Evolutionary conservation across 2,113 vertebrate genomes (phyloP), one percentile per base, ranked within the genome.

Genomic region (Columba livia): DNA sequence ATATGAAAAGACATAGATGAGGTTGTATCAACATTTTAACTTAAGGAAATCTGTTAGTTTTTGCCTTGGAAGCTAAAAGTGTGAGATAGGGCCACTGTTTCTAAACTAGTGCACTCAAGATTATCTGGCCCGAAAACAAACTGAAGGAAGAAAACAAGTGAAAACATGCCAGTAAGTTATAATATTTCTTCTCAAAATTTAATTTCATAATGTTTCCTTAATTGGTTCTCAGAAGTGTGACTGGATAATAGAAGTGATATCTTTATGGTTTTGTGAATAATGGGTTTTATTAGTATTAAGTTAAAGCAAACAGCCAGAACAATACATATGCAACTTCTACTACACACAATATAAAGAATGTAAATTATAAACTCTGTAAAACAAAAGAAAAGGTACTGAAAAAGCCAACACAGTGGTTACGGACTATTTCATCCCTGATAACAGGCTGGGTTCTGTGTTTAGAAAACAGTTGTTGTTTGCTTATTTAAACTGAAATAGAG

Each of bases 261-360:
- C 94, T 97, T 96, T 87, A 87, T 79, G 66, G 92, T 97, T 97
- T 98, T 97, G 95, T 97, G 97, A 98, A 97, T 97, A 98, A 98
- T 97, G 97, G 96, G 96, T 92, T 98, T 98, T 98, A 98, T 98
- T 98, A 97, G 97, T 97, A 98, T 97, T 98, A 98, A 98, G 97
- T 98, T 98, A 98, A 97, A 98, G 97, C 97, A 98, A 98, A 98
- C 96, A 98, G 98, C 96, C 98, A 98, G 97, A 98, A 97, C 97
- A 97, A 97, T 98, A 98, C 98, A 98, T 97, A 98, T 94, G 98
- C 93, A 98, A 97, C 95, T 97, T 97, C 97, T 97, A 98, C 97
- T 97, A 98, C 97, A 98, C 97, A 98, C 97, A 98, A 95, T 96
- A 97, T 97, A 98, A 98, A 97, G 96, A 97, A 98, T 94, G 97